Base-by-base conservation (phyloP, 2,113 vertebrate species). In the Craseonycteris thonglongyai region DNA sequence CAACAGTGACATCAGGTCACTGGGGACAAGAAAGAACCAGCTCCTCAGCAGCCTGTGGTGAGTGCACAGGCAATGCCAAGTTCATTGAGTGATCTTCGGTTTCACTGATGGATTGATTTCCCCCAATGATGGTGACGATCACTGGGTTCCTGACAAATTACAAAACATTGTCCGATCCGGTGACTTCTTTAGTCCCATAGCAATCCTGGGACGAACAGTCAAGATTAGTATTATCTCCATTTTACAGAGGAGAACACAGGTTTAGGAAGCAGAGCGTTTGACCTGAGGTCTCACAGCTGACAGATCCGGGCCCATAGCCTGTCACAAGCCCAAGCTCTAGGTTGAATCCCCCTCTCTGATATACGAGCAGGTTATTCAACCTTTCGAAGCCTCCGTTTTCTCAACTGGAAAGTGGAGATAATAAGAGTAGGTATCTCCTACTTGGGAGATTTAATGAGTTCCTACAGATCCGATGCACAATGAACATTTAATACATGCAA, bases 41-140 rank as follows among this genome's bases (percentile, higher is more conserved):
- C 7, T 30, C 47, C 15, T 40, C 40, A 6, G 40, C 16, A 12
- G 38, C 30, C 1, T 0, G 4, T 1, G 22, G 74, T 38, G 76
- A 19, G 42, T 26, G 2, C 10, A 0, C 0, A 18, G 12, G 9
- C 51, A 45, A 71, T 0, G 12, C 38, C 19, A n/a, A n/a, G n/a
- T 2, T 28, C 24, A 6, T 1, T 21, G 35, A 49, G 68, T 3
- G 6, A 18, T 47, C 51, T 78, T 45, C 7, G 10, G 2, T 35
- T 78, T 47, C 15, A 1, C 0, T 28, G 35, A 61, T 13, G 1
- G 42, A 54, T 26, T 10, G 22, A 56, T 56, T 42, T 56, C 3
- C 9, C 15, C 26, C 51, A 9, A 14, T 15, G 21, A 26, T 1
- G 2, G 42, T 26, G 15, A 18, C 8, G 1, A 15, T 47, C 93